These are phyloP conservation scores for Tenualosa thibaudeaui DNA, from an alignment of 2,797 vertebrate genomes.

Conservation along the genomic window DNA sequence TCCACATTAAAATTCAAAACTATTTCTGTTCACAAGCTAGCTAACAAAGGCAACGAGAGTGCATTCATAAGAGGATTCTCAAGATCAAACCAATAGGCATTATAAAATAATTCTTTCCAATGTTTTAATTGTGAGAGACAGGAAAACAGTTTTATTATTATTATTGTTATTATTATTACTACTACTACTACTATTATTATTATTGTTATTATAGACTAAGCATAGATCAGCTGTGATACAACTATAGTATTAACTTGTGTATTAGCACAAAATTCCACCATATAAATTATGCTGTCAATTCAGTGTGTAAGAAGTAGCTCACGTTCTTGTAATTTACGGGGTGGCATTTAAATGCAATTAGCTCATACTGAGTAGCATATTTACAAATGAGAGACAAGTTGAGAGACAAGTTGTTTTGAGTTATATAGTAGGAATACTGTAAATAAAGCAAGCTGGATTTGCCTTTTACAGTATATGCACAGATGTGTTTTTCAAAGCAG, in stretches of 20 bases:
- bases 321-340: constrained; percentile 18
- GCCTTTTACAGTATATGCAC: constrained; percentile 55
- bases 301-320: constrained; percentile 22
- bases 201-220: constrained; percentile 22
- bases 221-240: background rate
- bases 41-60: background rate
- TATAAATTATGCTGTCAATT: constrained; percentile 8
- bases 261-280: background rate
- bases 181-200: constrained; percentile 21
- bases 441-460: constrained; percentile 96
- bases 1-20: background rate
- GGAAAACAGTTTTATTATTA: background rate
- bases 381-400: background rate
- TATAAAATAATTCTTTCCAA: constrained; percentile 13
- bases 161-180: background rate
- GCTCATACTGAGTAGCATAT: constrained; percentile 22
- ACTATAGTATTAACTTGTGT: constrained; percentile 11
- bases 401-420: constrained; percentile 20
- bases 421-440: constrained; percentile 82
- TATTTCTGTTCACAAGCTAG: background rate
- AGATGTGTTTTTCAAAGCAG: background rate
- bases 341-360: constrained; percentile 33
- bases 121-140: constrained; percentile 25
- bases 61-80: background rate
- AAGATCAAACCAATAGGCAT: background rate